These are phyloP conservation scores for Danio jaintianensis DNA, from an alignment of 2,797 vertebrate genomes.

Conservation along the genomic window DNA sequence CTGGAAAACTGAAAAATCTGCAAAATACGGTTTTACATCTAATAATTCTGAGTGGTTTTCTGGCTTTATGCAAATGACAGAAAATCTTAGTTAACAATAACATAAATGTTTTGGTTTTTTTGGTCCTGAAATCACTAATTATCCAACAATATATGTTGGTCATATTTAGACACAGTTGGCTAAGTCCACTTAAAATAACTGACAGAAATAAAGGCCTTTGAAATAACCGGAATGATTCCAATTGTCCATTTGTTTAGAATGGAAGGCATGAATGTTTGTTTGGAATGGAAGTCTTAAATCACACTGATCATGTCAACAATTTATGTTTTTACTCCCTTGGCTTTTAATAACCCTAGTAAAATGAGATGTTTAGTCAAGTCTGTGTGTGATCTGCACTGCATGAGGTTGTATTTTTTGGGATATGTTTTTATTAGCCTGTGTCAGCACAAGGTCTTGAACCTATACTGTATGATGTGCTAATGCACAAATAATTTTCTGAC, in stretches of 20 bases:
- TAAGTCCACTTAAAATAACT: too few relatives aligned
- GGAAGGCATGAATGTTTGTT: neutral
- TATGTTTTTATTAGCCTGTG: neutral
- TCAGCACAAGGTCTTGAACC: neutral
- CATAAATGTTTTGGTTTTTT: too few relatives aligned
- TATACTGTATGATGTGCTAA: neutral
- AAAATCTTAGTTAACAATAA: too few relatives aligned
- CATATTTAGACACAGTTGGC: too few relatives aligned
- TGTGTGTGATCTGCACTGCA: neutral
- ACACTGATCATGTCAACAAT: neutral
- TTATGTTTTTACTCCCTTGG: neutral
- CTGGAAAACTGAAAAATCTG: too few relatives aligned
- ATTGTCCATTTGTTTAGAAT: neutral
- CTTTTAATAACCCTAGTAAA: neutral
- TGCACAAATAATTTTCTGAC: neutral
- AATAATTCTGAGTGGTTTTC: too few relatives aligned
- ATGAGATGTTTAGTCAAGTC: neutral
- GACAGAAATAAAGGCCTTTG: too few relatives aligned
- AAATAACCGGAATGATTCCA: too few relatives aligned
- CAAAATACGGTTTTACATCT: too few relatives aligned
- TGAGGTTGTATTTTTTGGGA: neutral
- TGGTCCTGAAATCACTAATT: too few relatives aligned
- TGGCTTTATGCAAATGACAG: too few relatives aligned
- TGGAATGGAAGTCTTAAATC: conserved; percentile 6
- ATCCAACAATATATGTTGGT: too few relatives aligned